Evolutionary conservation across 2,888 invertebrate genomes (phyloP).

Genomic region (Chromoteleia sp.): DNA sequence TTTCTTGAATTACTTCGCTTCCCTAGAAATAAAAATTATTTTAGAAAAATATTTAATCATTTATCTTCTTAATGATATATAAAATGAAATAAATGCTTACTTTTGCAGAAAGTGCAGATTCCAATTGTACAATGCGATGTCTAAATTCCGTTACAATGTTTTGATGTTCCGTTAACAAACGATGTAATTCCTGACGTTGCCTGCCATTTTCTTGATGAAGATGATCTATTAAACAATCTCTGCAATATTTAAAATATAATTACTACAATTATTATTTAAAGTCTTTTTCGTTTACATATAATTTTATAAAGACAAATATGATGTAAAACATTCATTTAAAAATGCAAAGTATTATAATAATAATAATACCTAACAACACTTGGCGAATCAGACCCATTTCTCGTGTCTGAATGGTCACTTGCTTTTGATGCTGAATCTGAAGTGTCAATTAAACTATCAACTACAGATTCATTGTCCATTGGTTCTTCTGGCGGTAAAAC

Average conservation of each 20-base stretch:
- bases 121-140: conserved; percentile 79
- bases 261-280: conserved; percentile 80
- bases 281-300: no score
- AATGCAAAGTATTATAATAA: no score
- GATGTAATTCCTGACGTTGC: conserved; percentile 86
- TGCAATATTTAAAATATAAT: conserved; percentile 73
- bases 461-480: conserved; percentile 86
- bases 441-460: conserved; percentile 89
- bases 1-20: conserved; percentile 8
- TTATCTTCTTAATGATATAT: not conserved
- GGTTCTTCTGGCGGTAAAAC: conserved; percentile 90
- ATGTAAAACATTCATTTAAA: no score
- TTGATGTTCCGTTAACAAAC: conserved; percentile 80
- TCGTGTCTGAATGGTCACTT: conserved; percentile 80
- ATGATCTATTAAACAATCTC: conserved; percentile 92
- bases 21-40: conserved; percentile 18
- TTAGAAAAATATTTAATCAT: conserved; percentile 8
- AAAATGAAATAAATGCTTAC: conserved; percentile 70
- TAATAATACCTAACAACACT: conserved; percentile 83
- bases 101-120: conserved; percentile 80
- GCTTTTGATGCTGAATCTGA: conserved; percentile 86
- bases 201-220: conserved; percentile 91
- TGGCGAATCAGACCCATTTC: conserved; percentile 85
- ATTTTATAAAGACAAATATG: no score
- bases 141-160: conserved; percentile 79